phyloP scores from a whole-genome alignment of 2,888 invertebrate species.

The Thysanoteuthis rhombus region DNA sequence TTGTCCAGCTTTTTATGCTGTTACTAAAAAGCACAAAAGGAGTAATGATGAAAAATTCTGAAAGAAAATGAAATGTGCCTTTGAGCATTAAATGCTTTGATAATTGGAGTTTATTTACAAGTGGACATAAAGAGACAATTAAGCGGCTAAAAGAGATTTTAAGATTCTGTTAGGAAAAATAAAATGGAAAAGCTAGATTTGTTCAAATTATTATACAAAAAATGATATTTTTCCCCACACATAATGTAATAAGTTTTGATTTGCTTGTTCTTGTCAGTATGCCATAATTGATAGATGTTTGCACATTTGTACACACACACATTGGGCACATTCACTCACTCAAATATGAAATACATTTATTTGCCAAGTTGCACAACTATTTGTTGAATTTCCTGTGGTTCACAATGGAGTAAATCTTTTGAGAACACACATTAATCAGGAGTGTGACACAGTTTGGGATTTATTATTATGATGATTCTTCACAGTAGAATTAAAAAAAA shows the following conservation, averaged over 20 bases:
- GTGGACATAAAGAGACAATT: neutral
- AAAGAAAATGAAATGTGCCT: neutral
- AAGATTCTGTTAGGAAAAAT: neutral
- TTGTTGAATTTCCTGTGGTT: neutral
- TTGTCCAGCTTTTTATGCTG: neutral
- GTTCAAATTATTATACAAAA: neutral
- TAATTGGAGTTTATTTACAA: slow-evolving; percentile 12
- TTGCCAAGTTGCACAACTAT: neutral
- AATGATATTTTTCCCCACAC: neutral
- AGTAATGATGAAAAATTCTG: neutral
- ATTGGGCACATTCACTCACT: neutral
- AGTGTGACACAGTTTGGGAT: too few relatives aligned
- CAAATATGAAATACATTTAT: neutral
- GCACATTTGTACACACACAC: neutral
- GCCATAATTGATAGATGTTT: neutral
- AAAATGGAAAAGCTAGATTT: neutral
- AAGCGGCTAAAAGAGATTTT: slow-evolving; percentile 1
- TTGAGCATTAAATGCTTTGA: neutral
- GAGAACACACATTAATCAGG: neutral
- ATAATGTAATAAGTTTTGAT: neutral
- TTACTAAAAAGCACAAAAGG: slow-evolving; percentile 12
- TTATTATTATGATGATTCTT: too few relatives aligned
- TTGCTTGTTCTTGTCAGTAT: neutral
- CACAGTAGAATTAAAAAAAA: neutral
- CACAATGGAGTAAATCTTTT: neutral